phyloP scores from a whole-genome alignment of 2,888 invertebrate species.

The Tachina fera region DNA sequence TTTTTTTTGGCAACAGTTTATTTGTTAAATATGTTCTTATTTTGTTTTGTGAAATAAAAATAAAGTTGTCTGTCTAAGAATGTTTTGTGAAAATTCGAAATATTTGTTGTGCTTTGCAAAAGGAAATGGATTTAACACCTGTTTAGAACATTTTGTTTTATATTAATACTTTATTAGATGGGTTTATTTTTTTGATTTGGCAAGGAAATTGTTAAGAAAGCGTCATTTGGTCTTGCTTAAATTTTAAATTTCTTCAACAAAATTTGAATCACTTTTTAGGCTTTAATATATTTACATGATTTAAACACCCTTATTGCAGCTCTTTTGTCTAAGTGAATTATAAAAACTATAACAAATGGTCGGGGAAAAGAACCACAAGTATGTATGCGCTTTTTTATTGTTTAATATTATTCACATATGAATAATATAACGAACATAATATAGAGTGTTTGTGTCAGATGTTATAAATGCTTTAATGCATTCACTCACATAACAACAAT shows the following conservation, averaged over 20 bases:
- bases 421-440: conserved; percentile 32
- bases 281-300: neutral
- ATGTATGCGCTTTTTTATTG: conserved; percentile 24
- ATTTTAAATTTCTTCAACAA: neutral
- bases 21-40: conserved; percentile 59
- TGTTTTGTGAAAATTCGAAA: conserved; percentile 31
- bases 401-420: conserved; percentile 28
- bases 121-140: conserved; percentile 58
- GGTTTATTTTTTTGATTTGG: neutral
- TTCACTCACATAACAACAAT: conserved; percentile 39
- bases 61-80: conserved; percentile 11
- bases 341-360: conserved; percentile 53
- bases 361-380: conserved; percentile 41
- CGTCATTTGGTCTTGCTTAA: too few species aligned
- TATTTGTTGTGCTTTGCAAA: neutral
- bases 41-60: neutral
- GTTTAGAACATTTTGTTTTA: conserved; percentile 37
- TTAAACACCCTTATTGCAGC: conserved; percentile 13
- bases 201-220: conserved; percentile 13
- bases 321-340: conserved; percentile 5
- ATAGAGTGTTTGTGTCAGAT: conserved; percentile 66
- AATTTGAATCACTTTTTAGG: neutral
- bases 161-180: conserved; percentile 29
- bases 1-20: conserved; percentile 46
- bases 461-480: conserved; percentile 62